Conservation (phyloP, 2,888 invertebrate species). For the Ypsolopha scabrella region DNA sequence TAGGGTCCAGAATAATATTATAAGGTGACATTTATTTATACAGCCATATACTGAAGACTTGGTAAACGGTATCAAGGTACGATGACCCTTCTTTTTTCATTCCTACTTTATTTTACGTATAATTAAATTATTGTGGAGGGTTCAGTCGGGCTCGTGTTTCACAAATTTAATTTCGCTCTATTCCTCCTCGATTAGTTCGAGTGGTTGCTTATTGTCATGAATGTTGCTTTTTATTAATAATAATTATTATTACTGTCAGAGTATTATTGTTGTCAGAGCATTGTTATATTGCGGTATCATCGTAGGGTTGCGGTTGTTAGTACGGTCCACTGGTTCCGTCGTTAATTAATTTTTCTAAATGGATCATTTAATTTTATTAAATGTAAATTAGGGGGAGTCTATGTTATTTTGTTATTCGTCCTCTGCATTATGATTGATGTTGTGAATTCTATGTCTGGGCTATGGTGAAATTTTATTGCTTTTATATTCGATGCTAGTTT, state of each 20-base stretch:
- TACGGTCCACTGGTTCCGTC: constrained; percentile 61
- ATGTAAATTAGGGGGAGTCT: constrained; percentile 63
- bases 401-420: constrained; percentile 31
- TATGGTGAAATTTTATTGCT: constrained; percentile 1
- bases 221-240: constrained; percentile 66
- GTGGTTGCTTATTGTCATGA: constrained; percentile 57
- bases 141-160: no score
- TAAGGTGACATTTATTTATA: no score
- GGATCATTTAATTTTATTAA: constrained; percentile 70
- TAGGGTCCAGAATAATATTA: no score
- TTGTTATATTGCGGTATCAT: constrained; percentile 23
- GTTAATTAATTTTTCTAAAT: constrained; percentile 68
- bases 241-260: constrained; percentile 39
- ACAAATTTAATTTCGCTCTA: constrained; percentile 39
- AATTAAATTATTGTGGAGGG: neutral
- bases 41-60: no score
- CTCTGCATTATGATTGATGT: constrained; percentile 31
- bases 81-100: no score
- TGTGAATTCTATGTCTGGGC: constrained; percentile 7
- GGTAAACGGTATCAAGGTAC: no score
- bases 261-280: constrained; percentile 49
- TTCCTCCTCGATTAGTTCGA: constrained; percentile 47
- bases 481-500: neutral
- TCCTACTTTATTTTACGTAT: no score
- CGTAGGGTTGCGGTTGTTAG: constrained; percentile 36